Evolutionary conservation across 1,140 invertebrate genomes (phyloP).

Genomic region (Lucilia sericata): DNA sequence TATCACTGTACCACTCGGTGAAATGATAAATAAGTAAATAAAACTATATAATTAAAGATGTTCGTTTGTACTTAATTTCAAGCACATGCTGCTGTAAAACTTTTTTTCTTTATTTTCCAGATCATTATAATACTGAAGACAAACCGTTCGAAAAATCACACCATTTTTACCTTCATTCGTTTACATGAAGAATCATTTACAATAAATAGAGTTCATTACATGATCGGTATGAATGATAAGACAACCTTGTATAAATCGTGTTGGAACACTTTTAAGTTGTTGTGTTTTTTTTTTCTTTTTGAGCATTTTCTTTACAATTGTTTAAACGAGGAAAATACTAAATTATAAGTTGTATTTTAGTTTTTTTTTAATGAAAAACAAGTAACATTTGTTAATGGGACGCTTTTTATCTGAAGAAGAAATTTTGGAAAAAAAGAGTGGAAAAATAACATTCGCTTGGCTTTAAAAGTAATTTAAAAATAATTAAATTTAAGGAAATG

Average conservation of each 20-base stretch:
- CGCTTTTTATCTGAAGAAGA: too few relatives aligned
- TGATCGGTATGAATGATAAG: background rate
- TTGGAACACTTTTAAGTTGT: background rate
- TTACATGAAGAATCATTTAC: background rate
- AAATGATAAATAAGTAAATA: background rate
- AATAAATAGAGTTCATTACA: background rate
- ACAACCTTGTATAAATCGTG: slow-evolving; percentile 6
- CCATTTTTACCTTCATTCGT: background rate
- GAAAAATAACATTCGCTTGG: too few relatives aligned
- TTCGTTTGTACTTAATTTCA: slow-evolving; percentile 3
- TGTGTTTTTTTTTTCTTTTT: background rate
- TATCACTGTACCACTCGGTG: background rate
- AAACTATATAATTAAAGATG: background rate
- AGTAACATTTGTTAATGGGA: too few relatives aligned
- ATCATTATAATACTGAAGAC: too few relatives aligned
- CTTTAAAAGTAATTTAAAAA: too few relatives aligned
- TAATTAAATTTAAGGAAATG: too few relatives aligned
- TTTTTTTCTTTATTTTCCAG: too few relatives aligned
- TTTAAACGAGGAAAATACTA: too few relatives aligned
- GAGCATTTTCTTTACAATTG: background rate
- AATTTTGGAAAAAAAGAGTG: too few relatives aligned
- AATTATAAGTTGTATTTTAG: too few relatives aligned
- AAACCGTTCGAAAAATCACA: too few relatives aligned
- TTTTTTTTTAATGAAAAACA: too few relatives aligned
- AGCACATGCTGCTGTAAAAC: background rate